Evolutionary conservation across 2,113 vertebrate genomes (phyloP), one percentile per base, ranked within the genome.

Genomic region (human (Homo sapiens)): DNA sequence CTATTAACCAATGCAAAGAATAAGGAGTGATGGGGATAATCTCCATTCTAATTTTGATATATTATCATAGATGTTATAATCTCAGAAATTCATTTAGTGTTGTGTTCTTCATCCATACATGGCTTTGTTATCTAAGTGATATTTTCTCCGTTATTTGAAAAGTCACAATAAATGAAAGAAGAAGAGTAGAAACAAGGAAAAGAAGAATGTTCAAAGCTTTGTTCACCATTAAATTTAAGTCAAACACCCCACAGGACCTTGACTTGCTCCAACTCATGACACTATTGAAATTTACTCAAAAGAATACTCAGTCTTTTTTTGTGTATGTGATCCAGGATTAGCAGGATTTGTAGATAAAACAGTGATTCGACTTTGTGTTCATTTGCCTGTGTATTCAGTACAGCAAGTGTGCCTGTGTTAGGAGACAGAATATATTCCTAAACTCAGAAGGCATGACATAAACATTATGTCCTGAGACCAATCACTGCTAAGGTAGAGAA

Each of bases 121-220:
- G 48, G 6, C 68, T 72, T 89, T 82, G 23, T 43, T 79, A 25
- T 61, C 57, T 83, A 68, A 64, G 43, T 83, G n/a, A 84, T 45
- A 10, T 72, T 96, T 85, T 92, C 38, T 95, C 22, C 8, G 3
- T 68, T 64, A 75, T 73, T 92, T 79, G 45, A 88, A 86, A 94
- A 84, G 72, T 35, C 73, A 90, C 10, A 66, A 23, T 75, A 30
- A 64, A 5, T 73, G 35, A 27, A 52, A 86, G 40, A 61, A 30
- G 40, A 89, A 57, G 35, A 35, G 5, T 55, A 6, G 78, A 81
- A 76, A 40, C 27, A 72, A 93, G 23, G 40, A 59, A 95, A 88
- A 90, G n/a, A 66, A 94, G 68, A 66, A 70, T 79, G 23, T 52
- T 7, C 72, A 68, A 52, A 32, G 38, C 14, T 25, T 93, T 93